Conservation (phyloP, 2,888 invertebrate genomes). For the Thymelicus sylvestris region DNA sequence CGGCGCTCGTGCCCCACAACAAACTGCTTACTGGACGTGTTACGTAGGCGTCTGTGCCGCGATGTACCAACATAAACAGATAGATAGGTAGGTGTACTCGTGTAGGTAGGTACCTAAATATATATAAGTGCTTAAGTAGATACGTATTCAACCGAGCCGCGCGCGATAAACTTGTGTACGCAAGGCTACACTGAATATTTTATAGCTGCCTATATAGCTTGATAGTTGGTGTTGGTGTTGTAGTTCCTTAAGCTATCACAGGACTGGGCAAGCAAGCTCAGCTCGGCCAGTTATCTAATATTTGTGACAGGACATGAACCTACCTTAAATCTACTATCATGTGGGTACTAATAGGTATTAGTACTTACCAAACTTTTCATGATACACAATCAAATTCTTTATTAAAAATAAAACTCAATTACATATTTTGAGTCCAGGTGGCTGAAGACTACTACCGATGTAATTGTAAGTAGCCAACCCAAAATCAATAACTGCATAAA, state of each 20-base stretch:
- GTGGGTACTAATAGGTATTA: no score
- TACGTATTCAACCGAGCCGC: constrained; percentile 51
- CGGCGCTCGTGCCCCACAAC: constrained; percentile 83
- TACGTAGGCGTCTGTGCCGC: constrained; percentile 79
- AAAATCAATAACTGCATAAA: no score
- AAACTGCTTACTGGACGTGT: constrained; percentile 83
- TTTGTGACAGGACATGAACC: no score
- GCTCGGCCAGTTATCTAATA: no score
- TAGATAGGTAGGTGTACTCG: constrained; percentile 48
- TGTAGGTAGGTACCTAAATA: constrained; percentile 41
- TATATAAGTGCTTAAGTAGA: constrained; percentile 33
- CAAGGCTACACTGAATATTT: constrained; percentile 47
- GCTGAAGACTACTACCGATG: no score
- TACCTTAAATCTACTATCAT: no score
- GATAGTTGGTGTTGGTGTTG: constrained; percentile 21
- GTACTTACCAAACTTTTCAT: no score
- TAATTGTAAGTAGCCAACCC: no score
- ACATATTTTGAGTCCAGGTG: no score
- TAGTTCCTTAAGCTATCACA: constrained; percentile 18
- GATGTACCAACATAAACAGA: constrained; percentile 73
- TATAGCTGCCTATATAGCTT: constrained; percentile 42
- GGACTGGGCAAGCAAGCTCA: constrained; percentile 11
- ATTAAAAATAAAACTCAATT: no score
- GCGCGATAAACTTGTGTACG: constrained; percentile 56
- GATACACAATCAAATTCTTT: no score